Conservation (phyloP, 2,113 vertebrate genomes). For the Drymodes brunneopygia region DNA sequence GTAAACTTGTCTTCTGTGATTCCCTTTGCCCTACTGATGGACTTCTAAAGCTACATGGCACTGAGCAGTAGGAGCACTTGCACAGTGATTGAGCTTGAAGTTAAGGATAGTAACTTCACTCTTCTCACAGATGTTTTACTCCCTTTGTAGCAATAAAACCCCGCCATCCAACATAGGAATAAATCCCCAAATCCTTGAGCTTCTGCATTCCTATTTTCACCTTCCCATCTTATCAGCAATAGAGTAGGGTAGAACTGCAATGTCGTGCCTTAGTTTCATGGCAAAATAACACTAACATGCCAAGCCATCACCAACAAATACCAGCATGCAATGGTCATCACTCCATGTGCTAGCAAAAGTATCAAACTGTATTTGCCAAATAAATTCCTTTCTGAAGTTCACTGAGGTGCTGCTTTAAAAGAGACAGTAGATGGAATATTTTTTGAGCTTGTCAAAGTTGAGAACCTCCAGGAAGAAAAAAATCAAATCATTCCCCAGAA, state of each 20-base stretch:
- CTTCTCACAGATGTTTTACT: not conserved
- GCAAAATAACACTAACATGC: not conserved
- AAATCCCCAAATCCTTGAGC: not conserved
- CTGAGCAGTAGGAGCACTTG: not conserved
- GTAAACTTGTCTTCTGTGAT: not conserved
- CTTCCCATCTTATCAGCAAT: not conserved
- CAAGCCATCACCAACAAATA: not conserved
- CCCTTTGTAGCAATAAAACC: not conserved
- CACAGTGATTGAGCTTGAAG: not conserved
- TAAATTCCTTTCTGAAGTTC: not conserved
- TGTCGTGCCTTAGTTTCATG: not conserved
- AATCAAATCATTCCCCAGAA: not conserved
- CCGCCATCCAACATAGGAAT: not conserved
- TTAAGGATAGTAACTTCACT: not conserved
- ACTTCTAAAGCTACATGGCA: not conserved
- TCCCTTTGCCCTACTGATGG: not conserved
- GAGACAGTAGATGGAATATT: not conserved
- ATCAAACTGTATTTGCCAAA: not conserved
- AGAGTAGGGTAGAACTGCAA: not conserved
- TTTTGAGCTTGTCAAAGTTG: not conserved
- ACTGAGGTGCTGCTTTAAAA: not conserved
- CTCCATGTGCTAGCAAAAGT: not conserved
- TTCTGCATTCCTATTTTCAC: not conserved
- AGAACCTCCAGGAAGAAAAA: not conserved
- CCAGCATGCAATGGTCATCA: rapidly evolving